phyloP scores from a whole-genome alignment of 2,888 invertebrate species.

The Nomada lathburiana region DNA sequence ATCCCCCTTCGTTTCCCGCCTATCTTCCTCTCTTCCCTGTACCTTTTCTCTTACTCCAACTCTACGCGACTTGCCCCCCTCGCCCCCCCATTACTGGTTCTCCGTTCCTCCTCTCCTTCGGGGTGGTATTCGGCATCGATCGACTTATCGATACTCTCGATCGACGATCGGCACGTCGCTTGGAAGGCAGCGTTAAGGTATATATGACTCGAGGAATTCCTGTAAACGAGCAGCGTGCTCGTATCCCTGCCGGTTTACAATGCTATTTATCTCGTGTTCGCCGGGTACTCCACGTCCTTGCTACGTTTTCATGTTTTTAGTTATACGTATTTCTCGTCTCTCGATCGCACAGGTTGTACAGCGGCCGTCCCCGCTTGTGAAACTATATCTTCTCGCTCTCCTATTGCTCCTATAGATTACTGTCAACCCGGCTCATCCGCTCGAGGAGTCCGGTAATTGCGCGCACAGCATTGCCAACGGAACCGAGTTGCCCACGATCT shows the following conservation, averaged over 20 bases:
- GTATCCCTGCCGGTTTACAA: conserved; percentile 48
- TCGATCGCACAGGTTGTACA: conserved; percentile 17
- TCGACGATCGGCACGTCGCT: conserved; percentile 60
- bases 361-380: conserved; percentile 23
- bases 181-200: conserved; percentile 51
- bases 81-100: background rate
- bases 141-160: conserved; percentile 63
- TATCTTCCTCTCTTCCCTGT: background rate
- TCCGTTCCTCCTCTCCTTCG: conserved; percentile 19
- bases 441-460: conserved; percentile 32
- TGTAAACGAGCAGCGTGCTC: conserved; percentile 58
- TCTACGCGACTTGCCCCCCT: background rate
- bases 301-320: conserved; percentile 58
- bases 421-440: conserved; percentile 40
- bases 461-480: conserved; percentile 28
- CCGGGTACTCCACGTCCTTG: conserved; percentile 29
- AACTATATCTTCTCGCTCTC: conserved; percentile 19
- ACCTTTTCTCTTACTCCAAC: background rate
- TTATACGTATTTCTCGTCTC: conserved; percentile 40
- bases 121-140: conserved; percentile 63
- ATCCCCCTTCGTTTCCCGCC: conserved; percentile 1
- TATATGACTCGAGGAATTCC: conserved; percentile 63
- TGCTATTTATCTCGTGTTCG: conserved; percentile 60
- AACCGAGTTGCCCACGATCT: conserved; percentile 31
- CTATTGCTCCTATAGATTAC: conserved; percentile 26